Percentiles rank a stretch among this genome's conserved stretches.
phyloP scores from a whole-genome alignment of 1,140 invertebrate genomes.

The Arctopsyche grandis region DNA sequence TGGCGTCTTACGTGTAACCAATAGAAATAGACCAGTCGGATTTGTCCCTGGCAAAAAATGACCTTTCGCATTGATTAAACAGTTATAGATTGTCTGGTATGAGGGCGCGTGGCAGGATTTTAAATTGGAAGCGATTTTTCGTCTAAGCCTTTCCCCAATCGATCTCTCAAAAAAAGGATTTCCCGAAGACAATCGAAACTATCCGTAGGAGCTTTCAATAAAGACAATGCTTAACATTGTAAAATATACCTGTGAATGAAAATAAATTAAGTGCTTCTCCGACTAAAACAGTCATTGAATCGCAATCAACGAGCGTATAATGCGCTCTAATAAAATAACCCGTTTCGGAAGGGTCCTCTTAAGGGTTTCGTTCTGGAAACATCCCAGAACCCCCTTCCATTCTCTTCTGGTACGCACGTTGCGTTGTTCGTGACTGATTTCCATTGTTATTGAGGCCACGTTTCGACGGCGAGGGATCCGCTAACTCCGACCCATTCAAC shows the following conservation, averaged over 20 bases:
- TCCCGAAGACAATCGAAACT: too few species aligned
- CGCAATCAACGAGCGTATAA: constrained; percentile 16
- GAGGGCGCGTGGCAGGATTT: constrained; percentile 9
- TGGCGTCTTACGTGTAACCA: constrained; percentile 9
- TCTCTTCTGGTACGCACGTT: not conserved
- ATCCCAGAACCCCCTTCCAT: too few species aligned
- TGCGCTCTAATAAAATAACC: not conserved
- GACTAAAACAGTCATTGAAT: not conserved
- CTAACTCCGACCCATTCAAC: constrained; percentile 29
- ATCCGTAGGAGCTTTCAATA: not conserved
- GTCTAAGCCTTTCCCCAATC: not conserved
- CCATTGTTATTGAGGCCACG: constrained; percentile 37
- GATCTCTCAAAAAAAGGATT: not conserved
- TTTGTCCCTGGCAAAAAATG: not conserved
- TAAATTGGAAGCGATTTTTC: constrained; percentile 14
- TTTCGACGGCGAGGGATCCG: constrained; percentile 25
- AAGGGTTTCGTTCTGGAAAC: not conserved
- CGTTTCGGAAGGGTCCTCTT: not conserved
- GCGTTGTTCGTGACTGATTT: constrained; percentile 24
- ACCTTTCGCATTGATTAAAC: constrained; percentile 20
- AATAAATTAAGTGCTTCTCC: not conserved
- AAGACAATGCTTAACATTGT: not conserved
- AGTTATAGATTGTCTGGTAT: constrained; percentile 22
- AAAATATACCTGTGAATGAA: not conserved
- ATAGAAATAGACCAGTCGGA: constrained; percentile 6